Evolutionary conservation across 2,113 vertebrate species (phyloP).

Genomic region (Spea bombifrons): DNA sequence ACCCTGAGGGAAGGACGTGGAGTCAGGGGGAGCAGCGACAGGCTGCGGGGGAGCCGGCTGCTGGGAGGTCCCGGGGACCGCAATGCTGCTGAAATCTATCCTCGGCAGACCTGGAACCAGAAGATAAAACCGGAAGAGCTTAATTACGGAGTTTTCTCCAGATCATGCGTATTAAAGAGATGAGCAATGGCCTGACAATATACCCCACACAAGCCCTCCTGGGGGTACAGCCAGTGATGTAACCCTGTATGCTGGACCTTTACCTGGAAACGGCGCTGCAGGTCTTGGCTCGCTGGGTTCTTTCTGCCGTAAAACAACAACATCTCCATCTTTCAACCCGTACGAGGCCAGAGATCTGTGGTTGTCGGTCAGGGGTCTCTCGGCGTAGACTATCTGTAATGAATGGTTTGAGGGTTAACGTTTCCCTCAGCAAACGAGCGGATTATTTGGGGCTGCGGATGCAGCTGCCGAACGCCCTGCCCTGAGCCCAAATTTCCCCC

Average conservation of each 20-base stretch:
- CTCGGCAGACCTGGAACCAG: slow-evolving; percentile 77
- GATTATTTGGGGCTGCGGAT: no score
- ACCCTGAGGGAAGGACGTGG: slow-evolving; percentile 74
- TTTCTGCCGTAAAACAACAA: slow-evolving; percentile 87
- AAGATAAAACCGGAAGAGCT: not conserved
- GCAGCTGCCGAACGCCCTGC: no score
- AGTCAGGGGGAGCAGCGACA: slow-evolving; percentile 54
- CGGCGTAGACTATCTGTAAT: slow-evolving; percentile 82
- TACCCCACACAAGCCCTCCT: no score
- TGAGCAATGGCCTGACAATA: no score
- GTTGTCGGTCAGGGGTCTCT: slow-evolving; percentile 86
- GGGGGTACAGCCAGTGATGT: not conserved
- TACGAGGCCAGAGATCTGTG: slow-evolving; percentile 87
- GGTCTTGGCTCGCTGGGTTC: slow-evolving; percentile 72
- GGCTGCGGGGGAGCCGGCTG: slow-evolving; percentile 52
- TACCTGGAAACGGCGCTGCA: slow-evolving; percentile 71
- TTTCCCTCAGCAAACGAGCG: no score
- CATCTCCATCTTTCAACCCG: slow-evolving; percentile 94
- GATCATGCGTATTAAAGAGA: no score
- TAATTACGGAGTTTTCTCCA: no score
- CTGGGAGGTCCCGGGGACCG: slow-evolving; percentile 82
- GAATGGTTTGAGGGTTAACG: not conserved
- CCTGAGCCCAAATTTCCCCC: no score
- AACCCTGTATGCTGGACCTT: slow-evolving; percentile 39
- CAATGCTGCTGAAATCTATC: slow-evolving; percentile 95